phyloP scores from a whole-genome alignment of 2,797 vertebrate species.

The Sebastes trivittatus region DNA sequence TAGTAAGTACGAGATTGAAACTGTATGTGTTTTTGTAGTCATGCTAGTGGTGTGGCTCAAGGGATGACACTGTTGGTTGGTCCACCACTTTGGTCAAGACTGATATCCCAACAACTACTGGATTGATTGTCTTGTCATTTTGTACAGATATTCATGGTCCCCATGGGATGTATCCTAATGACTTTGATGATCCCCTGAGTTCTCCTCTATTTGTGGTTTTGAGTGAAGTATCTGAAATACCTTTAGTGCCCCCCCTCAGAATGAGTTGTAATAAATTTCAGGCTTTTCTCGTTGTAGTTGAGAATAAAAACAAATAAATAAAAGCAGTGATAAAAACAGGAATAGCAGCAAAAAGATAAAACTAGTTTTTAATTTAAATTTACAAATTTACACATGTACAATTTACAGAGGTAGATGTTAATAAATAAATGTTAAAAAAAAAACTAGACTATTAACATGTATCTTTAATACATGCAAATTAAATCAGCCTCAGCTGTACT shows the following conservation, averaged over 20 bases:
- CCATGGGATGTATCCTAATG: background rate
- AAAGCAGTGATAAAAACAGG: no score
- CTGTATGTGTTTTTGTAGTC: background rate
- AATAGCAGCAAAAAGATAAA: no score
- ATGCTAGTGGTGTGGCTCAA: background rate
- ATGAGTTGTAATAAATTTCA: background rate
- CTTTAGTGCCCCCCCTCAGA: background rate
- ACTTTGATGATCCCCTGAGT: background rate
- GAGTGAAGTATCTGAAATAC: no score
- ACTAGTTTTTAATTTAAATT: no score
- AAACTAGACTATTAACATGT: rapidly evolving
- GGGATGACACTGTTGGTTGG: background rate
- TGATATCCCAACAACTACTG: background rate
- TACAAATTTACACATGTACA: no score
- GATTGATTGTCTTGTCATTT: background rate
- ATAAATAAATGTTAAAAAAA: no score
- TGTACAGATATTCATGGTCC: background rate
- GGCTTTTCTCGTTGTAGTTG: no score
- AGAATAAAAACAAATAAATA: no score
- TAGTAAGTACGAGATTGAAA: background rate
- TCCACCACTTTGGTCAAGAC: background rate
- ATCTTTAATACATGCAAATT: no score
- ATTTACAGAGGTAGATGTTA: no score
- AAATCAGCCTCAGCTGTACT: no score
- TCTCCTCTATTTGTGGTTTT: background rate